These are phyloP conservation scores for Pelecanus crispus DNA, from an alignment of 2,113 vertebrate genomes.

Conservation along the genomic window DNA sequence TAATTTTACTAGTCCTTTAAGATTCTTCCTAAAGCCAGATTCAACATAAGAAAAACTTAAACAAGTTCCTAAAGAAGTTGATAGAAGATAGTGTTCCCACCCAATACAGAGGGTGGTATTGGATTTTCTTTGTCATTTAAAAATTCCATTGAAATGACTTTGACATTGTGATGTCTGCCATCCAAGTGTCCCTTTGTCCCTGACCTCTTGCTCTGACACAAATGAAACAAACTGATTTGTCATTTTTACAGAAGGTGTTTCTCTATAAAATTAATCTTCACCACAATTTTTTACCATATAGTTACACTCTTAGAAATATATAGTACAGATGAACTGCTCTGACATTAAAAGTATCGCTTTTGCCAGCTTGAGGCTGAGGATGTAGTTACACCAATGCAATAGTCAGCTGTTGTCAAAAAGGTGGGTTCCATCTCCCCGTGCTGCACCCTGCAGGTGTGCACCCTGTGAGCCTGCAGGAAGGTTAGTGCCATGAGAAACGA, in stretches of 20 bases:
- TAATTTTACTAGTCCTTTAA: background rate
- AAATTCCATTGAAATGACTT: background rate
- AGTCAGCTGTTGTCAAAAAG: background rate
- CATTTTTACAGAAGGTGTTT: background rate
- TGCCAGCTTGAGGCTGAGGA: background rate
- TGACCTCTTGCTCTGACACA: background rate
- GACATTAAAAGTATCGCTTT: background rate
- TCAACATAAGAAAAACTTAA: background rate
- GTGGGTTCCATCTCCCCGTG: fast-evolving
- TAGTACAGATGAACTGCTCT: background rate
- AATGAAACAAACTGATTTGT: background rate
- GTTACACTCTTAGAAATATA: background rate
- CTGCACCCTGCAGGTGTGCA: background rate
- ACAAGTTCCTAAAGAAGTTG: background rate
- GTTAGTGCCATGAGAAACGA: fast-evolving
- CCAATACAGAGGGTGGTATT: background rate
- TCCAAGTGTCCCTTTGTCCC: background rate
- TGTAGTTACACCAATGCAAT: background rate
- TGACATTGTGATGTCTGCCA: background rate
- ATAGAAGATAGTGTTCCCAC: background rate
- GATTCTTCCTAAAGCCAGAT: background rate
- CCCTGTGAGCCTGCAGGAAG: background rate
- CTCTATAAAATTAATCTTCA: background rate
- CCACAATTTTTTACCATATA: background rate
- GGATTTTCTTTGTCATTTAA: background rate